A percentile compares a stretch with the other conserved stretches of the same genome.
Evolutionary conservation across 2,888 invertebrate genomes (phyloP).

Genomic region (Hecatera dysodea): DNA sequence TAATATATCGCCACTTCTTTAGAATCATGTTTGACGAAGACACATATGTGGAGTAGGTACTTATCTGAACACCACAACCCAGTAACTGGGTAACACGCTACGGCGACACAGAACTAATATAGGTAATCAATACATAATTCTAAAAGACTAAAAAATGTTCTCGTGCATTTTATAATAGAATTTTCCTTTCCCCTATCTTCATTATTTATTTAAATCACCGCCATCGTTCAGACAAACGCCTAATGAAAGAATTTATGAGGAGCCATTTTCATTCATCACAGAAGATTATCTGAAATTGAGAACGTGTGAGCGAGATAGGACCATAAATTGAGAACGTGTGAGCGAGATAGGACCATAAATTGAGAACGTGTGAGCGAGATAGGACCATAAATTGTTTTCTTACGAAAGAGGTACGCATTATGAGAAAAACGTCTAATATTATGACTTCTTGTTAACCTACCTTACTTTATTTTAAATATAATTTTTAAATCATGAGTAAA

Average conservation of each 20-base stretch:
- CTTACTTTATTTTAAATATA: not conserved
- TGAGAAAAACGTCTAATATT: conserved; percentile 9
- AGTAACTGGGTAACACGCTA: too few relatives aligned
- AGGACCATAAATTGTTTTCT: not conserved
- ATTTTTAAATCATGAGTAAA: too few relatives aligned
- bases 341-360: too few relatives aligned
- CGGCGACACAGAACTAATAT: too few relatives aligned
- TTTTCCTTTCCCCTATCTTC: not conserved
- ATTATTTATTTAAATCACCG: conserved; percentile 22
- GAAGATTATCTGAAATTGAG: conserved; percentile 31
- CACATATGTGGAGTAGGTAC: too few relatives aligned
- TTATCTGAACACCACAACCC: too few relatives aligned
- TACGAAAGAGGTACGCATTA: conserved; percentile 3
- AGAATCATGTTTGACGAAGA: not conserved
- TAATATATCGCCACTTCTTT: not conserved
- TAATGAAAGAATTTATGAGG: conserved; percentile 22
- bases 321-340: conserved; percentile 28
- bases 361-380: conserved; percentile 12
- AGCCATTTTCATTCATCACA: conserved; percentile 40
- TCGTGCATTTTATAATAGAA: conserved; percentile 7
- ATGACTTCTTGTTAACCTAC: not conserved
- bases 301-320: conserved; percentile 13
- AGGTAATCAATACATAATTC: too few relatives aligned
- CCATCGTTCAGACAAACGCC: conserved; percentile 3
- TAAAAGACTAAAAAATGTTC: not conserved